phyloP scores from a whole-genome alignment of 2,113 vertebrate genomes.

The Microtus richardsoni region DNA sequence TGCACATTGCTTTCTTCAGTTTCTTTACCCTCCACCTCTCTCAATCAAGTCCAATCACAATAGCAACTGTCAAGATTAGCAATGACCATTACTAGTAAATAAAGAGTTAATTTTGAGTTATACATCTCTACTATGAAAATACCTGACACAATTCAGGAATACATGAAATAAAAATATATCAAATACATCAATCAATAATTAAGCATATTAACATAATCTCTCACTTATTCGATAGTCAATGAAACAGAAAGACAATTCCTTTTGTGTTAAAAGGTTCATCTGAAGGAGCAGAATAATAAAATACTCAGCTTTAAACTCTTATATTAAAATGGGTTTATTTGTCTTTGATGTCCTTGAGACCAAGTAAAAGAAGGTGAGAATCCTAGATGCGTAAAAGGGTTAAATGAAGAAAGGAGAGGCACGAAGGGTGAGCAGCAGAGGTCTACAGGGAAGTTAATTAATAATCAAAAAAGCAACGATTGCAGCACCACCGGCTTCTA shows the following conservation, averaged over 20 bases:
- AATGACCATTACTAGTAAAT: neutral
- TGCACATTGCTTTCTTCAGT: neutral
- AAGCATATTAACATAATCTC: neutral
- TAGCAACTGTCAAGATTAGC: neutral
- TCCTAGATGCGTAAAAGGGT: neutral
- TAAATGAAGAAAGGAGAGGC: neutral
- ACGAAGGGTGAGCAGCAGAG: neutral
- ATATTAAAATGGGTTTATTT: neutral
- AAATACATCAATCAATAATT: neutral
- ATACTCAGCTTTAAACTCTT: neutral
- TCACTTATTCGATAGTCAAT: neutral
- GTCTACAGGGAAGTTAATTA: neutral
- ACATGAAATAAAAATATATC: neutral
- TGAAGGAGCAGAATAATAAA: conserved; percentile 1
- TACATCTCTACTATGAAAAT: neutral
- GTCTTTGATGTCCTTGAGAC: neutral
- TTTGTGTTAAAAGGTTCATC: neutral
- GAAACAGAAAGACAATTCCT: neutral
- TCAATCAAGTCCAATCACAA: neutral
- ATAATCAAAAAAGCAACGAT: neutral
- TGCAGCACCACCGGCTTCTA: neutral
- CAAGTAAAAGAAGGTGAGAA: neutral
- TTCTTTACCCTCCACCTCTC: neutral
- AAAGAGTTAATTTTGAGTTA: neutral
- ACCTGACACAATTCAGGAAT: neutral